A percentile compares a stretch with the other conserved stretches of the same genome.
Evolutionary conservation across 2,113 vertebrate genomes (phyloP).

Genomic region (Amia ocellicauda): DNA sequence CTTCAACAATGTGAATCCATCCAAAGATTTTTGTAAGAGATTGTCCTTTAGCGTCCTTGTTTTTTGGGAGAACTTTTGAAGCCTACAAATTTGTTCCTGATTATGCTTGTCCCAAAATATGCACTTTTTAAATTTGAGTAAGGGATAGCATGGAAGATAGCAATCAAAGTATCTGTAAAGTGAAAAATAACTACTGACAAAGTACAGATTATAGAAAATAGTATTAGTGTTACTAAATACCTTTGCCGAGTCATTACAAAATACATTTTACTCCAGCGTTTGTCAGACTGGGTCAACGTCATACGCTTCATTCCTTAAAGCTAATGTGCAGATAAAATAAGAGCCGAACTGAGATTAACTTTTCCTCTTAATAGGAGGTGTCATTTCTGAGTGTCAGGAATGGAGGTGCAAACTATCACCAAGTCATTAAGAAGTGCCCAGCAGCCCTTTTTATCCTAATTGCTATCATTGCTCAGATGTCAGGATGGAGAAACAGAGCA

Average conservation of each 20-base stretch:
- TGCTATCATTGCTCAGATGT: conserved; percentile 20
- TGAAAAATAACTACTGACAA: no score
- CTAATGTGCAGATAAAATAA: not conserved
- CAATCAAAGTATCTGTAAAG: no score
- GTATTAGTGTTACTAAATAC: no score
- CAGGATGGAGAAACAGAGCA: not conserved
- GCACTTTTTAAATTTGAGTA: no score
- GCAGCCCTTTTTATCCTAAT: conserved; percentile 5
- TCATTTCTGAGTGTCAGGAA: conserved; percentile 4
- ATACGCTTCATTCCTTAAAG: not conserved
- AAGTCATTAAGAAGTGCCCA: conserved; percentile 14
- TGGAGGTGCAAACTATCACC: not conserved
- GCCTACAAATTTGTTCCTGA: no score
- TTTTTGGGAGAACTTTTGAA: no score
- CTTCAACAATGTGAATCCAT: no score
- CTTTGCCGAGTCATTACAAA: conserved; percentile 1
- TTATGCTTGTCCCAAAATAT: no score
- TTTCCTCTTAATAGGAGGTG: conserved; percentile 3
- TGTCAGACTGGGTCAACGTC: conserved; percentile 6
- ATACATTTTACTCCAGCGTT: not conserved
- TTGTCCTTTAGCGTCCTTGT: no score
- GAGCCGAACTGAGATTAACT: not conserved
- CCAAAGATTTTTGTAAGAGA: no score
- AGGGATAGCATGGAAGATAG: no score
- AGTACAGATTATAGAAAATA: no score